Evolutionary conservation across 1,140 invertebrate species (phyloP), one percentile per base, ranked within the genome.

Genomic region (Nephila pilipes): DNA sequence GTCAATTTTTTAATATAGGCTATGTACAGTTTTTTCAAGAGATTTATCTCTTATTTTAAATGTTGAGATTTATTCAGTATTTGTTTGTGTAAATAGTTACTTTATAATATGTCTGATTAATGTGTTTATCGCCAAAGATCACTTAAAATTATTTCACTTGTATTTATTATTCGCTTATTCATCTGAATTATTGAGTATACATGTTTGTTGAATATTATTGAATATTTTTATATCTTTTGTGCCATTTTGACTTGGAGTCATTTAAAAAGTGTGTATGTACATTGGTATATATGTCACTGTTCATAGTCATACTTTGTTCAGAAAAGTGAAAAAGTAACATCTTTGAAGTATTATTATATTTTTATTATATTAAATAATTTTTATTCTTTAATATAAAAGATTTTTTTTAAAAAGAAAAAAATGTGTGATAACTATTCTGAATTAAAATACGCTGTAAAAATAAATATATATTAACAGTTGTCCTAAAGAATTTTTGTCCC

Each of bases 21-120:
- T 36, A 10, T 87, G 85, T 87, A 87, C 85, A 87, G 60, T 87
- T 87, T 32, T 22, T 54, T 87, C 25, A 87, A 38, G 22, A 69
- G 38, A 38, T 87, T 16, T 81, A 60, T 60, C 25, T 29, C 60
- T 85, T 85, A 75, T 75, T 75, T 75, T 75, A 75, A n/a, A 75
- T 32, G 29, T 75, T 75, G 69, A 65, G 46, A 81, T 46, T 81
- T 54, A n/a, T 32, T n/a, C 32, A 58, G 46, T 60, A 36, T 87
- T 63, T 87, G 55, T 58, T 87, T 87, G 20, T 87, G 32, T 60
- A 60, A n/a, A 87, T 87, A 36, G n/a, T 22, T 87, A 85, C 46
- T 85, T 46, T 36, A 75, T 69, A 85, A 16, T 25, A 22, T 87
- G 20, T 60, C 32, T 60, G 85, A 38, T 54, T n/a, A 20, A 58